phyloP scores from a whole-genome alignment of 2,797 vertebrate species.

The Knipowitschia caucasica region DNA sequence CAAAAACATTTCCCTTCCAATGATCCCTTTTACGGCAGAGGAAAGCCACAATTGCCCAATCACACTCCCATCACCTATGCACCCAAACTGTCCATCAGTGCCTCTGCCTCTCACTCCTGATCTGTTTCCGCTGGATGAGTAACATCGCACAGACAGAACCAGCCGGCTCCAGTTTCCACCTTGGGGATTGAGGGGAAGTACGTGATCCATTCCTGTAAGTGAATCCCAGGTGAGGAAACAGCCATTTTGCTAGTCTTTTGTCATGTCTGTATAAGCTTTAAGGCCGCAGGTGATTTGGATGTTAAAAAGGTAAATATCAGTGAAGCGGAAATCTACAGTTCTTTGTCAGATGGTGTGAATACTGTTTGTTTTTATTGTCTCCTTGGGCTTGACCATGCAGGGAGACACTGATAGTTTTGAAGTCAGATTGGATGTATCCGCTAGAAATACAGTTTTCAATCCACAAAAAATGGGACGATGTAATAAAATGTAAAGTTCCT shows the following conservation, averaged over 20 bases:
- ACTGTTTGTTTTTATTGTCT: not conserved
- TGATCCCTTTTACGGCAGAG: too few species aligned
- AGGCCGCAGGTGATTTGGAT: conserved; percentile 28
- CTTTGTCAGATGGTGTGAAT: not conserved
- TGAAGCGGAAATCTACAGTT: not conserved
- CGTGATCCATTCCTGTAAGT: conserved; percentile 70
- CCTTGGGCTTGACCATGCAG: not conserved
- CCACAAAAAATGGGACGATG: too few species aligned
- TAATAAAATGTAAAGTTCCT: too few species aligned
- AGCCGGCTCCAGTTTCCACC: conserved; percentile 61
- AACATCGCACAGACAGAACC: conserved; percentile 55
- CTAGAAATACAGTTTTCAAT: too few species aligned
- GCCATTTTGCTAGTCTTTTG: conserved; percentile 53
- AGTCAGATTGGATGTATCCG: not conserved
- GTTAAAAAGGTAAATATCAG: conserved; percentile 4
- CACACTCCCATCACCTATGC: not conserved
- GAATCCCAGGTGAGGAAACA: conserved; percentile 62
- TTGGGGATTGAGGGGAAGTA: conserved; percentile 58
- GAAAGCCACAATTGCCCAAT: too few species aligned
- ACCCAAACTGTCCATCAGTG: conserved; percentile 31
- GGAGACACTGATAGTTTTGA: not conserved
- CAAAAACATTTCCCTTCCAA: too few species aligned
- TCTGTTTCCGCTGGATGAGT: conserved; percentile 48
- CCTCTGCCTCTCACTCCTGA: conserved; percentile 31
- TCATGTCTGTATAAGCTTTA: conserved; percentile 38